Percentiles rank a stretch among this genome's conserved stretches.
Evolutionary conservation across 2,888 invertebrate genomes (phyloP).

Genomic region (Hydrotaea diabolus): DNA sequence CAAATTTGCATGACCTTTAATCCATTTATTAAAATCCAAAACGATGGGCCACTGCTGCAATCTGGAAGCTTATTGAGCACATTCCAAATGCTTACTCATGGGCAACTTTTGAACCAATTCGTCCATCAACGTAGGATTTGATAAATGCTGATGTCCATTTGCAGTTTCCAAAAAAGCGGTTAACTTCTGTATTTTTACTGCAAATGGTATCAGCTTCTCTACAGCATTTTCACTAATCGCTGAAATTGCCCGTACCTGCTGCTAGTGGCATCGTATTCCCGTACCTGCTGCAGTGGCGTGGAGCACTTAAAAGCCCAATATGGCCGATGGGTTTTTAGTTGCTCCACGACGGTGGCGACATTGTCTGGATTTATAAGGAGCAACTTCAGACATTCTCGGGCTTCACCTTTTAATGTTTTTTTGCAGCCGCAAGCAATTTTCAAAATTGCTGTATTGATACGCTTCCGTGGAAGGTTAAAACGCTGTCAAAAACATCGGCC

Average conservation of each 20-base stretch:
- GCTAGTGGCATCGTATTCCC: slow-evolving; percentile 58
- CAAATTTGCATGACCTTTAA: slow-evolving; percentile 40
- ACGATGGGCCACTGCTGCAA: slow-evolving; percentile 41
- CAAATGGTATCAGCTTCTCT: not conserved
- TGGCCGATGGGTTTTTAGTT: slow-evolving; percentile 43
- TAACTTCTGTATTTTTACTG: not conserved
- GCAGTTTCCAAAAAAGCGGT: not conserved
- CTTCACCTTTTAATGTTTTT: slow-evolving; percentile 40
- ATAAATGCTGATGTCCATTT: not conserved
- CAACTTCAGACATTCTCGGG: slow-evolving; percentile 40
- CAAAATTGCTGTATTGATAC: slow-evolving; percentile 8
- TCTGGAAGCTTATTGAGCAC: slow-evolving; percentile 44
- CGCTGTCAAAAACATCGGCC: slow-evolving; percentile 51
- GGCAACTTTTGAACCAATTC: not conserved
- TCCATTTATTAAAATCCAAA: slow-evolving; percentile 50
- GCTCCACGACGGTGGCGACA: slow-evolving; percentile 37
- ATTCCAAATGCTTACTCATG: slow-evolving; percentile 42
- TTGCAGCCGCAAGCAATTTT: slow-evolving; percentile 48
- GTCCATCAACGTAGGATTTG: not conserved
- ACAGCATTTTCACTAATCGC: not conserved
- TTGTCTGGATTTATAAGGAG: slow-evolving; percentile 50
- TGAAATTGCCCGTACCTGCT: not conserved
- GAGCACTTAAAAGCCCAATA: no score
- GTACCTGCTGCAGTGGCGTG: slow-evolving; percentile 43
- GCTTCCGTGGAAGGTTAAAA: not conserved